Base-by-base conservation (phyloP, 1,140 invertebrate genomes). In the Eurosta solidaginis region DNA sequence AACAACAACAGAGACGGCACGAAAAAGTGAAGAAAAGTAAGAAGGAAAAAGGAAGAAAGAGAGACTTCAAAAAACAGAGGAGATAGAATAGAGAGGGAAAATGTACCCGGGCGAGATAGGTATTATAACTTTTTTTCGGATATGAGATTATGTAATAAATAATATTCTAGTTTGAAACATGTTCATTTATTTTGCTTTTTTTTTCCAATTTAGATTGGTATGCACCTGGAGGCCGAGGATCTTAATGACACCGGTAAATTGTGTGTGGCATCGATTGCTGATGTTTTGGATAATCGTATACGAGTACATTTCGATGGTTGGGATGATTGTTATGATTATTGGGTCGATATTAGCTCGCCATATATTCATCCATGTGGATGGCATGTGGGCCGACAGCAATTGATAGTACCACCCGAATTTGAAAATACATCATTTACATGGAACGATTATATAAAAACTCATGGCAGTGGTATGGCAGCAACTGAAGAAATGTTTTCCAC, bases 201-300 rank as follows among this genome's bases (percentile, higher is more conserved):
- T 36, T 27, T n/a, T 79, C 14, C 40, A 20, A 27, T 76, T 86
- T 90, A 93, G 49, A 89, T 95, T 74, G 96, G 96, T 42, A 96
- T 96, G 95, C 98, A 98, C 88, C 88, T 99, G 29, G 97, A 99
- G 89, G 97, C 97, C 9, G 95, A 98, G 52, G 97, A 99, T 88
- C 92, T 94, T 44, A 96, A 96, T 85, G 96, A 98, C 88, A 93
- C 93, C 9, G 92, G 91, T 0, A 87, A 94, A 45, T 92, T 97
- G 27, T 96, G 96, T 85, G 96, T 97, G n/a, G 96, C 96, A 1
- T 95, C 94, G 29, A 92, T 98, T 12, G 91, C 92, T 52, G 95
- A 96, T 84, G 91, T 96, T 76, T 91, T 97, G 88, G 94, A 96
- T 81, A 92, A 93, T 81, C 89, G 96, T 40, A 92, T 98, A 82